Evolutionary conservation across 2,113 vertebrate genomes (phyloP).

Genomic region (Rutilus rutilus): DNA sequence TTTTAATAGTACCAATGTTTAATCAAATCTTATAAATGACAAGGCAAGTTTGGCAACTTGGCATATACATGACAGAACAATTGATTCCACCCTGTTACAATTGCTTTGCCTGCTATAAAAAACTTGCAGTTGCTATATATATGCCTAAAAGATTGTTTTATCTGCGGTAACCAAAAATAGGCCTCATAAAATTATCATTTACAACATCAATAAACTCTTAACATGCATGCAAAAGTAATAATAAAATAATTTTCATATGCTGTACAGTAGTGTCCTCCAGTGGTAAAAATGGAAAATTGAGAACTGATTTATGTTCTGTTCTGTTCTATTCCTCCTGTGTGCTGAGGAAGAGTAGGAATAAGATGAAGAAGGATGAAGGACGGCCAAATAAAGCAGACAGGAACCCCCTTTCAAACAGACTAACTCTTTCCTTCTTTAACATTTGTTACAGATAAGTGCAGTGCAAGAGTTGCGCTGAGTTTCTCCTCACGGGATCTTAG

Average conservation of each 20-base stretch:
- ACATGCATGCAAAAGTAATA: neutral
- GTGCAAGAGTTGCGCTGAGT: neutral
- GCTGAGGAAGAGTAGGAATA: neutral
- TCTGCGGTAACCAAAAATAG: neutral
- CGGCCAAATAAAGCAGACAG: neutral
- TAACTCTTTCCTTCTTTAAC: neutral
- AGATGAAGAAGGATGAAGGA: neutral
- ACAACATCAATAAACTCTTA: neutral
- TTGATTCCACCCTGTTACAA: neutral
- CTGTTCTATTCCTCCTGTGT: neutral
- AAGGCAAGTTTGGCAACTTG: no score
- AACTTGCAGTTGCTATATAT: neutral
- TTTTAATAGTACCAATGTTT: neutral
- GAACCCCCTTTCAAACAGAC: neutral
- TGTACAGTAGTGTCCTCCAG: conserved; percentile 45
- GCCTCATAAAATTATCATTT: neutral
- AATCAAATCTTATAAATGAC: neutral
- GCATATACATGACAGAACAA: no score
- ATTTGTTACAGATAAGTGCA: neutral
- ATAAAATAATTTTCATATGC: neutral
- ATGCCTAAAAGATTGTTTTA: neutral
- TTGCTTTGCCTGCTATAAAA: neutral
- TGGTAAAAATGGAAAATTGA: conserved; percentile 24
- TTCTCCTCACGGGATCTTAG: conserved; percentile 1
- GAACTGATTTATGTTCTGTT: conserved; percentile 26